Evolutionary conservation across 2,113 vertebrate species (phyloP).

Genomic region (Kobus ellipsiprymnus): DNA sequence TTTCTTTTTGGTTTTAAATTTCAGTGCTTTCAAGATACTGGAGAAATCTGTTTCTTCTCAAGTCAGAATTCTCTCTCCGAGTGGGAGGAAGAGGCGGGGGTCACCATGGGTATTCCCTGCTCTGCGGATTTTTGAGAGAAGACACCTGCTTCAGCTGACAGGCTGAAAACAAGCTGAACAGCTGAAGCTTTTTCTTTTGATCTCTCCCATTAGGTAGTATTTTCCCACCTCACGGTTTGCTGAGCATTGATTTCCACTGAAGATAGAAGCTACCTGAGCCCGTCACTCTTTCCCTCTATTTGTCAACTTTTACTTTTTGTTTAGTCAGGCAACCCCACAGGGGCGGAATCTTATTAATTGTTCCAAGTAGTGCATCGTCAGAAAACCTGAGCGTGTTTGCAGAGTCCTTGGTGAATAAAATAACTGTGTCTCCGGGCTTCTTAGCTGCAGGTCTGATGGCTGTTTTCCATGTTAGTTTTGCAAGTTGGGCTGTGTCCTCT

Average conservation of each 20-base stretch:
- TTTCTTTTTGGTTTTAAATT: not conserved
- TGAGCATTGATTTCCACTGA: slow-evolving; percentile 65
- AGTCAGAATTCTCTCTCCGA: not conserved
- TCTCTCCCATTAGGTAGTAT: not conserved
- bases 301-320: slow-evolving; percentile 73
- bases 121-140: not conserved
- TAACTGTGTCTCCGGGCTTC: not conserved
- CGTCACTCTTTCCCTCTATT: slow-evolving; percentile 43
- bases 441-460: not conserved
- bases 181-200: slow-evolving; percentile 5
- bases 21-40: not conserved
- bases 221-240: slow-evolving; percentile 30
- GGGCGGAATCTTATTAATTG: slow-evolving; percentile 19
- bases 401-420: not conserved
- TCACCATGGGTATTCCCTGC: not conserved
- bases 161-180: not conserved
- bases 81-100: not conserved
- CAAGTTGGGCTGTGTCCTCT: not conserved
- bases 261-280: not conserved
- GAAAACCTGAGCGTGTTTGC: not conserved
- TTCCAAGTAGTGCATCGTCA: not conserved
- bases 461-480: not conserved
- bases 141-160: not conserved
- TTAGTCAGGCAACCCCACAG: slow-evolving; percentile 47
- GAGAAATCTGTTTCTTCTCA: not conserved